Evolutionary conservation across 2,797 vertebrate species (phyloP).

Genomic region (Astyanax mexicanus): DNA sequence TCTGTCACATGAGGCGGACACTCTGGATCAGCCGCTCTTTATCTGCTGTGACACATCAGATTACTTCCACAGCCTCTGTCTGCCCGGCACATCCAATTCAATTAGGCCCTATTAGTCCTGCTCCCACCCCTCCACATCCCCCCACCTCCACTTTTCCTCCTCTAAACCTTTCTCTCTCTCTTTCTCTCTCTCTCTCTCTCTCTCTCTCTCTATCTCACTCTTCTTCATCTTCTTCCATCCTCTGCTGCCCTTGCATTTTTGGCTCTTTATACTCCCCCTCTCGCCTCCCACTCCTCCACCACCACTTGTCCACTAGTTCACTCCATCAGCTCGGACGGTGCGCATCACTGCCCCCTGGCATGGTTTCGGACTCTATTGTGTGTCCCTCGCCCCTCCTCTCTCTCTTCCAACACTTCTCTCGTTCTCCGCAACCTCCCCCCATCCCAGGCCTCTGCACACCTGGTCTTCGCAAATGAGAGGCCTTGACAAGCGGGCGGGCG

Average conservation of each 20-base stretch:
- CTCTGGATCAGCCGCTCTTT: slow-evolving; percentile 76
- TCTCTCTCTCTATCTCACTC: no score
- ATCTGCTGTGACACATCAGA: slow-evolving; percentile 85
- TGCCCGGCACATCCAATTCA: slow-evolving; percentile 85
- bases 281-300: slow-evolving; percentile 14
- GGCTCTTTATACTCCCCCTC: not conserved
- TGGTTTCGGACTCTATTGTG: slow-evolving; percentile 66
- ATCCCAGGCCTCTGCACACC: slow-evolving; percentile 74
- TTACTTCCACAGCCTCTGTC: slow-evolving; percentile 84
- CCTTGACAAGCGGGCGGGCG: slow-evolving; percentile 65
- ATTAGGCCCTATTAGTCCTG: slow-evolving; percentile 84
- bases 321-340: slow-evolving; percentile 38
- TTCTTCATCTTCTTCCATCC: slow-evolving; percentile 9
- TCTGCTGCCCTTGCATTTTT: slow-evolving; percentile 7
- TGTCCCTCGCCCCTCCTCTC: slow-evolving; percentile 48
- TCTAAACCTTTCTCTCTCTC: not conserved
- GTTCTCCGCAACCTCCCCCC: slow-evolving; percentile 23
- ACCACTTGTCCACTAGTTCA: slow-evolving; percentile 69
- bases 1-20: slow-evolving; percentile 80
- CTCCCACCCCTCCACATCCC: slow-evolving; percentile 32
- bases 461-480: slow-evolving; percentile 80
- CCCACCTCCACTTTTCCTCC: slow-evolving; percentile 16
- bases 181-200: not conserved
- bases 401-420: slow-evolving; percentile 48
- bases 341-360: slow-evolving; percentile 61